Base-by-base conservation (phyloP, 2,113 vertebrate genomes). In the Tachysurus fulvidraco region DNA sequence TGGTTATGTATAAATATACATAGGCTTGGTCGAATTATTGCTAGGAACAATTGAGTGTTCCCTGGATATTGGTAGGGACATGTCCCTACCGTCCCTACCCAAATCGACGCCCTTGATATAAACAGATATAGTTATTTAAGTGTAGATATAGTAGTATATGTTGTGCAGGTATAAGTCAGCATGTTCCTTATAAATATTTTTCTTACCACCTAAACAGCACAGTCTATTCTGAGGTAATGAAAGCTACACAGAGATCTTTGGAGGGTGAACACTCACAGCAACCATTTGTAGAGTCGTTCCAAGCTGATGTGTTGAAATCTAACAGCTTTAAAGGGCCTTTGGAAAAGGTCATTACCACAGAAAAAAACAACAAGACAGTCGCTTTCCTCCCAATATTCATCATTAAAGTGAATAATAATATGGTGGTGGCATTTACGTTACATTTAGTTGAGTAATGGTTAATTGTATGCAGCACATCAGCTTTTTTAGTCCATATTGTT, bases 391-490 rank as follows among this genome's bases (percentile, higher is more conserved):
- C 25, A n/a, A 30, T 77, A 52, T 77, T 77, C 17, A 3, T 79
- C 14, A 2, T 30, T 57, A 79, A 54, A 17, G 50, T 54, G 52
- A 79, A 55, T 79, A 57, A 79, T 79, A 57, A 57, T 36, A 76
- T 7, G 73, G 16, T 57, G 8, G 52, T 57, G 50, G 76, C 52
- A 79, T 79, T 77, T 54, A 52, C 25, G 74, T 77, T 77, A 54
- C 50, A 54, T 77, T 77, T 77, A 77, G 25, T 77, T 52, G 74
- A 77, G 50, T 54, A 77, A 77, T 30, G 30, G 16, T 79, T 79
- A 79, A 79, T 79, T 79, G 16, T 57, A 79, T 57, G 52, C 52
- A 30, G 52, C n/a, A 57, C 76, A 19, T 36, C 25, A 77, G 25
- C 25, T n/a, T 77, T 76, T 50, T 25, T 50, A 46, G 21, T n/a